Base-by-base conservation (phyloP, 2,888 invertebrate genomes). In the Creontiades dilutus region DNA sequence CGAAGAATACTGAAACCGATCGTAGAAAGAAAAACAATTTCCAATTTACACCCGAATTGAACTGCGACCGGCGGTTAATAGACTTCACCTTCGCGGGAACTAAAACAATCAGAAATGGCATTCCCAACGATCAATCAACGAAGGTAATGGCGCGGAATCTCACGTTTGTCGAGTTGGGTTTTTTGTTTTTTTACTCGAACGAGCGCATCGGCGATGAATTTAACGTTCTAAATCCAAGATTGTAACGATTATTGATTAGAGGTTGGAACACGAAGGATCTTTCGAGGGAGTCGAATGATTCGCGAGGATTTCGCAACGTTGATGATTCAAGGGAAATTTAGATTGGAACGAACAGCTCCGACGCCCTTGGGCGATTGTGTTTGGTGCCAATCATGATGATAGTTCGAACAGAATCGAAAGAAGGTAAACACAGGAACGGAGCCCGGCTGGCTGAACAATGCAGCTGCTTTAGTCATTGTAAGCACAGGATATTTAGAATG, bases 31-130 rank as follows among this genome's bases (percentile, higher is more conserved):
- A 68, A 68, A 13, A 68, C 68, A 68, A 68, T 68, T 68, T 68
- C 68, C 68, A 68, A 68, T 68, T 68, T 68, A 68, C 68, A 23
- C 19, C n/a, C 68, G 19, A 57, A 68, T 68, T 68, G 68, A 68
- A 68, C 68, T 12, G 68, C 61, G 3, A 9, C 19, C 23, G 19
- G 27, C 23, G 4, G 0, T 9, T 68, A 68, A 68, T 68, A 12
- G 68, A 68, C 68, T 68, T 68, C 68, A 23, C 68, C 68, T 68
- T 68, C 68, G 68, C 12, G 68, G 68, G 61, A 2, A 11, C 68
- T 68, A 19, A 27, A 23, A 68, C 68, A 27, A 68, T 27, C 68
- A 12, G 23, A 68, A 23, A 68, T 68, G 23, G 68, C 23, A 68
- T 68, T 68, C 23, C 68, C 12, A 68, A 68, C 68, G 68, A 61